Percentiles rank a stretch among this genome's conserved stretches.
phyloP scores from a whole-genome alignment of 2,888 invertebrate genomes.

The Slavum lentiscoides region DNA sequence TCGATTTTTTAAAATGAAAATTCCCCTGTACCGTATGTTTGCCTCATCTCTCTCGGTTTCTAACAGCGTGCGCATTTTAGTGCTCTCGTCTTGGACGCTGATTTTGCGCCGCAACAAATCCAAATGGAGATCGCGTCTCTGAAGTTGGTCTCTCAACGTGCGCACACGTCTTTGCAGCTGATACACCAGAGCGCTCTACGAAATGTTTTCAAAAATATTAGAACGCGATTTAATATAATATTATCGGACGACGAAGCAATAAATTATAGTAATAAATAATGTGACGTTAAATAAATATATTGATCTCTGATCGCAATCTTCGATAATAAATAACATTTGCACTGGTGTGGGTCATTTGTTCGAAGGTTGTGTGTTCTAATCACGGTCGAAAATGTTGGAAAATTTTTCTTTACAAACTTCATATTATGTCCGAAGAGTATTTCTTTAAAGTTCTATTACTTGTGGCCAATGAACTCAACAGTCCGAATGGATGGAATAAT shows the following conservation, averaged over 20 bases:
- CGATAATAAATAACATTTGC: neutral
- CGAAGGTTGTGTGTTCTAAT: no score
- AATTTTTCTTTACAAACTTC: no score
- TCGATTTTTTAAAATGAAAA: neutral
- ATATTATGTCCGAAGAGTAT: no score
- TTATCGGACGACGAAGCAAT: neutral
- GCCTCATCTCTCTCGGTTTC: slow-evolving; percentile 64
- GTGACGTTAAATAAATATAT: neutral
- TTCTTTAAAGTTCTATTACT: no score
- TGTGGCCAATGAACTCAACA: no score
- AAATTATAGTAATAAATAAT: neutral
- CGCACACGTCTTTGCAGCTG: slow-evolving; percentile 85
- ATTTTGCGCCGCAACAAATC: slow-evolving; percentile 86
- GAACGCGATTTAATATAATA: no score
- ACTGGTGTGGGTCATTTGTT: no score
- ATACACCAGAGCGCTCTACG: slow-evolving; percentile 82
- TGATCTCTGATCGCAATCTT: neutral
- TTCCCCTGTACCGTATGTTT: slow-evolving; percentile 59
- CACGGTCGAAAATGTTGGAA: no score
- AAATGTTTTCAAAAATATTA: slow-evolving; percentile 55
- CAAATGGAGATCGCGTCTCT: slow-evolving; percentile 87
- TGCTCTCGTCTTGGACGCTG: slow-evolving; percentile 77
- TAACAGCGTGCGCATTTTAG: slow-evolving; percentile 67
- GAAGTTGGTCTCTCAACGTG: slow-evolving; percentile 84
- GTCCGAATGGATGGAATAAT: no score